Evolutionary conservation across 1,140 invertebrate species (phyloP).

Genomic region (Conus ventricosus): DNA sequence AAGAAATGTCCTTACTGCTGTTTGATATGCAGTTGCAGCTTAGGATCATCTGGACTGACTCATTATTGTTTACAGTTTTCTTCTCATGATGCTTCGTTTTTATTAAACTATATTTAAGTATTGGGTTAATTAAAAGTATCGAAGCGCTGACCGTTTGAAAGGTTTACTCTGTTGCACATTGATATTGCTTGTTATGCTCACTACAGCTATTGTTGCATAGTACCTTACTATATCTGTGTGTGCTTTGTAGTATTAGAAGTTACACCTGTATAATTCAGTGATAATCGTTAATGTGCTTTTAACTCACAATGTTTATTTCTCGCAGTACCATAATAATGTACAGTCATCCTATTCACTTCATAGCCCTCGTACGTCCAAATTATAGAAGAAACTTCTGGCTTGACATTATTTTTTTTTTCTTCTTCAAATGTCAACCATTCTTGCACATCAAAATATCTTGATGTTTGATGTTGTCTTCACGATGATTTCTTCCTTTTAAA

Average conservation of each 20-base stretch:
- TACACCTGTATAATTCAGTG: neutral
- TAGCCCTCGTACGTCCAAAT: too few species aligned
- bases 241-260: neutral
- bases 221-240: neutral
- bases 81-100: too few species aligned
- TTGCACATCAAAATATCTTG: neutral
- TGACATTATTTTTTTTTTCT: slow-evolving; percentile 23
- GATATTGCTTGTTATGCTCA: neutral
- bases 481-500: neutral
- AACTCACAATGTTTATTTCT: neutral
- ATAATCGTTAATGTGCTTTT: neutral
- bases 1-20: too few species aligned
- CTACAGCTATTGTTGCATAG: neutral
- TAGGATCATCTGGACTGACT: too few species aligned
- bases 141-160: too few species aligned
- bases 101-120: too few species aligned
- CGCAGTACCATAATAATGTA: neutral
- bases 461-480: slow-evolving; percentile 15
- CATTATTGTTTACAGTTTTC: too few species aligned
- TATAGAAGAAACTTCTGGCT: too few species aligned
- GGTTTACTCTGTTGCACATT: neutral
- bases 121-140: too few species aligned
- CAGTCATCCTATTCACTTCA: too few species aligned
- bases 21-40: too few species aligned
- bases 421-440: neutral